Conservation (phyloP, 1,140 invertebrate species). For the Nasonia giraulti region DNA sequence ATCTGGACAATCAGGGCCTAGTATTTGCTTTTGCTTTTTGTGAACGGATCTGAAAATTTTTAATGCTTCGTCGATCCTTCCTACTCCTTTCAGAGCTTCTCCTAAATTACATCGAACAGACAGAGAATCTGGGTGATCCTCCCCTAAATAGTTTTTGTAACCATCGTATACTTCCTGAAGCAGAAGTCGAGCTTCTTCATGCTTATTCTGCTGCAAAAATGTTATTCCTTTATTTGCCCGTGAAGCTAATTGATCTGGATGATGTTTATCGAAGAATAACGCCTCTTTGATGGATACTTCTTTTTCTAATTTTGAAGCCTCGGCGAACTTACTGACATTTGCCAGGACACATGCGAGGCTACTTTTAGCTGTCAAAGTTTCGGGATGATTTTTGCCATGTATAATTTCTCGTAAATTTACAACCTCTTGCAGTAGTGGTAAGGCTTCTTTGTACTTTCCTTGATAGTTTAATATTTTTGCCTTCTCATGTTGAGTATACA, state of each 20-base stretch:
- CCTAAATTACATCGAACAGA: neutral
- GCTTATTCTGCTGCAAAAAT: no score
- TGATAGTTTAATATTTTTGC: no score
- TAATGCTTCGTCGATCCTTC: neutral
- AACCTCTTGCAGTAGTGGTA: no score
- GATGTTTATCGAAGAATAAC: no score
- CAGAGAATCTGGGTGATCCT: neutral
- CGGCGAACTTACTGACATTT: neutral
- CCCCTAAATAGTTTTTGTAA: neutral
- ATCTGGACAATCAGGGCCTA: neutral
- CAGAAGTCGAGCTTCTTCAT: no score
- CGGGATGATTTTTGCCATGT: neutral
- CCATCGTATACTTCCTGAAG: no score
- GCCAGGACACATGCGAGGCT: neutral
- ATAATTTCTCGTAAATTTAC: no score
- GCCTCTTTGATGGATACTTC: no score
- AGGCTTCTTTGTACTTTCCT: no score
- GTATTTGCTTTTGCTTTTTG: neutral
- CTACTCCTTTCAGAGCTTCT: neutral
- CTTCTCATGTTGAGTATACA: no score
- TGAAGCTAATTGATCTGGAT: no score
- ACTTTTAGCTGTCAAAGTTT: neutral
- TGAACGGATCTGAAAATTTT: neutral
- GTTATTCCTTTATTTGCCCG: no score
- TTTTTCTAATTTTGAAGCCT: neutral